Base-by-base conservation (phyloP, 2,113 vertebrate species). In the Protobothrops flavoviridis region DNA sequence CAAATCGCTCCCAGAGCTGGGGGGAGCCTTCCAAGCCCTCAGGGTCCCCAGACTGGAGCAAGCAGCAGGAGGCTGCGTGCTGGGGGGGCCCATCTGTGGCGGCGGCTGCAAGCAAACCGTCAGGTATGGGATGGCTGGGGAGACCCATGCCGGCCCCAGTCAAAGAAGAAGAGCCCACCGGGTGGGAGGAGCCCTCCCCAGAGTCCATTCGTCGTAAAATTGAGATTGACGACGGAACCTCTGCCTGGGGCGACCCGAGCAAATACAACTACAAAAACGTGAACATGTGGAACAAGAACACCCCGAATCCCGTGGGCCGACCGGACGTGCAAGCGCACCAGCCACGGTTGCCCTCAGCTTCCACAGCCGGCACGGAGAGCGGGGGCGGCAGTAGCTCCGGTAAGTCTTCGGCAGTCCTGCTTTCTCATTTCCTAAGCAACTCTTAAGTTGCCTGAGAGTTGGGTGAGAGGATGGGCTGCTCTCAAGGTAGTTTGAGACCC, bases 151-250 rank as follows among this genome's bases (percentile, higher is more conserved):
- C 99, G 1, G 96, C 98, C 17, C 95, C 98, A 0, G 91, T 96
- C 1, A 99, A 99, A 96, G 99, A 99, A 93, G 98, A 98, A 56
- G 97, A 98, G 53, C 97, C 98, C 20, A 98, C 98, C 0, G 99
- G 99, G 91, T 99, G 99, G 99, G 99, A 99, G 97, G 99, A 99
- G 92, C 99, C 99, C 0, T 99, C 99, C 94, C 99, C 99, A 0
- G 99, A 99, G 94, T 99, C 99, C 29, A 97, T 99, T 87, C 98
- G 99, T 64, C 98, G 99, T 7, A 98, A 99, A 93, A 99, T 99
- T 98, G 99, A 99, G 96, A 99, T 99, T 2, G 99, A 99, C 93
- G 99, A 99, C 92, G 99, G 99, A 88, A 99, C 99, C 85, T 98
- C 99, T 7, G 99, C 99, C 59, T 99, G 99, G 99, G 99, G 99